Evolutionary conservation across 2,113 vertebrate genomes (phyloP).

Genomic region (Tragelaphus scriptus): DNA sequence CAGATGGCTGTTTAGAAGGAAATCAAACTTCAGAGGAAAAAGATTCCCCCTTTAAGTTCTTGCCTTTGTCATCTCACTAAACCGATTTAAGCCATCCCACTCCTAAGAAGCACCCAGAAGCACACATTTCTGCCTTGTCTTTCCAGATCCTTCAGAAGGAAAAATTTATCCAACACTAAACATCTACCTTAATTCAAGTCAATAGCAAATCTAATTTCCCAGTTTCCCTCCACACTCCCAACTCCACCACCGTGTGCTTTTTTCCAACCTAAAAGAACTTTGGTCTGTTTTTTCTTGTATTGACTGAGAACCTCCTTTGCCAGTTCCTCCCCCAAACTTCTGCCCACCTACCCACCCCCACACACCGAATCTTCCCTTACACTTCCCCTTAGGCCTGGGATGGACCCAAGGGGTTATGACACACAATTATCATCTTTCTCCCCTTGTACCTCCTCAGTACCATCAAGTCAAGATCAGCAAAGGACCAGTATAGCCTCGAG

Average conservation of each 20-base stretch:
- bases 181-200: slow-evolving; percentile 28
- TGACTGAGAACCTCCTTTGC: slow-evolving; percentile 4
- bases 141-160: slow-evolving; percentile 6
- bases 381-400: not conserved
- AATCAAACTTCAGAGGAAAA: slow-evolving; percentile 12
- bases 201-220: not conserved
- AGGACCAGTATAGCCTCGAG: not conserved
- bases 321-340: not conserved
- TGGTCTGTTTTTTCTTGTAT: slow-evolving; percentile 49
- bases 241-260: slow-evolving; percentile 27
- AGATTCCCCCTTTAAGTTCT: slow-evolving; percentile 12
- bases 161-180: not conserved
- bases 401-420: not conserved
- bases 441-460: not conserved
- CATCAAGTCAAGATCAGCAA: not conserved
- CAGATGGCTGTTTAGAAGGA: slow-evolving; percentile 11
- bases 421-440: not conserved
- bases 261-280: slow-evolving; percentile 46
- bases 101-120: not conserved
- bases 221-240: not conserved
- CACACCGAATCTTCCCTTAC: not conserved
- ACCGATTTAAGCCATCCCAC: not conserved
- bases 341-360: slow-evolving; percentile 17
- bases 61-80: not conserved
- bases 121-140: not conserved